Percentiles rank a stretch among this genome's conserved stretches.
Conservation (phyloP, 2,797 vertebrate genomes). For the Petrocephalus schoutedeni region DNA sequence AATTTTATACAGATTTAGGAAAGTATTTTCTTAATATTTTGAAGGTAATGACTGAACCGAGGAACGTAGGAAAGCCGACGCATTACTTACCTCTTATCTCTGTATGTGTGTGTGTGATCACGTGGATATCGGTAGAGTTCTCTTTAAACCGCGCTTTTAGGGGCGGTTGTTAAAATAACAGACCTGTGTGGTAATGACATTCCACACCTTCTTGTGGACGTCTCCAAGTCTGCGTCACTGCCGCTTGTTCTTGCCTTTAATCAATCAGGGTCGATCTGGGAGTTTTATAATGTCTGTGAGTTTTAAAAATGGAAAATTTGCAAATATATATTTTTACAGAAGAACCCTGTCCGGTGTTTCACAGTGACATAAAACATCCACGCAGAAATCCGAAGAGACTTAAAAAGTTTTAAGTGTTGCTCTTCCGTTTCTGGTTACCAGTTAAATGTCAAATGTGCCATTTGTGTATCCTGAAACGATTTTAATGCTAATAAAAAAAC, state of each 20-base stretch:
- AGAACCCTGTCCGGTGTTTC: not conserved
- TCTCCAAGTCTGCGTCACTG: not conserved
- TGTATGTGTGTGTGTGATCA: not conserved
- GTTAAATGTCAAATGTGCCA: not conserved
- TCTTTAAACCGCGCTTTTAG: not conserved
- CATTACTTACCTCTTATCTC: not conserved
- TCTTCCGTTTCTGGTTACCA: not conserved
- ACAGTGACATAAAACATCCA: not conserved
- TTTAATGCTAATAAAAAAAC: not conserved
- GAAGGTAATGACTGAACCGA: not conserved
- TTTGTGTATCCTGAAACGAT: not conserved
- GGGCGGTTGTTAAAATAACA: not conserved
- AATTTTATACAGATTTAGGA: slow-evolving; percentile 5
- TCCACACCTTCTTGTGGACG: not conserved
- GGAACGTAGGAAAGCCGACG: not conserved
- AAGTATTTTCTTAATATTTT: slow-evolving; percentile 1
- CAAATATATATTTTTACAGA: not conserved
- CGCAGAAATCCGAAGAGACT: not conserved
- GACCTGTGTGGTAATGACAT: not conserved
- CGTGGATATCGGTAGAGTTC: not conserved
- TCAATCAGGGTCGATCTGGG: not conserved
- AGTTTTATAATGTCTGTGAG: slow-evolving; percentile 10
- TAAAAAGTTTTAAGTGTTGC: not conserved
- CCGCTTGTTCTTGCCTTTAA: not conserved
- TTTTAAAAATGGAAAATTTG: not conserved